Percentiles rank a stretch among this genome's conserved stretches.
Conservation (phyloP, 2,797 vertebrate genomes). For the Amniataba percoides region DNA sequence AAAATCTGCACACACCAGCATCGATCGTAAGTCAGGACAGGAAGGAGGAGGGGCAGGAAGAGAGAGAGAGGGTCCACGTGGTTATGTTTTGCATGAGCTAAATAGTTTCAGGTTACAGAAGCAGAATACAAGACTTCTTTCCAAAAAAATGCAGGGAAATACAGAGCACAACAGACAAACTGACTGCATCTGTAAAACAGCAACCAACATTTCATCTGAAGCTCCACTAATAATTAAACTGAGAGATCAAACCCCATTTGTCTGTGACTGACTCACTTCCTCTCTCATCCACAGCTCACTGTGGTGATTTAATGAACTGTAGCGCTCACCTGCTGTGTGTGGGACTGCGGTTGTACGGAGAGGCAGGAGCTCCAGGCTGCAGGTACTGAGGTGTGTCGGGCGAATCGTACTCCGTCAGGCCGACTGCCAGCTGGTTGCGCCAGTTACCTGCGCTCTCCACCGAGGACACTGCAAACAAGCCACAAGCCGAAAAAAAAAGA, state of each 20-base stretch:
- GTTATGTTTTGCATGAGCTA: conserved; percentile 11
- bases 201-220: background rate
- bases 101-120: conserved; percentile 48
- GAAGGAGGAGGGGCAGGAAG: conserved; percentile 28
- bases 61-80: conserved; percentile 30
- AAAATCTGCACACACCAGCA: conserved; percentile 75
- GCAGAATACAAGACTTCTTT: conserved; percentile 41
- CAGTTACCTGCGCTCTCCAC: conserved; percentile 90
- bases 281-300: conserved; percentile 4
- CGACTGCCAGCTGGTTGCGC: conserved; percentile 88
- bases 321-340: conserved; percentile 90
- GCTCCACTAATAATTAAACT: conserved; percentile 2
- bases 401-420: conserved; percentile 86
- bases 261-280: conserved; percentile 22
- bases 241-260: background rate
- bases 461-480: conserved; percentile 89
- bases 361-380: conserved; percentile 85
- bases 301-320: background rate
- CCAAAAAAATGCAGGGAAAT: conserved; percentile 56
- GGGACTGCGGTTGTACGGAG: conserved; percentile 88
- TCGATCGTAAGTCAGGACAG: conserved; percentile 37
- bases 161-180: conserved; percentile 22
- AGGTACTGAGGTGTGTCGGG: conserved; percentile 85
- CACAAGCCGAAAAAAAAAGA: conserved; percentile 12
- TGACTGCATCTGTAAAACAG: conserved; percentile 5